These are phyloP conservation scores for Pachliopta kotzebuea DNA, from an alignment of 2,888 invertebrate species.

Conservation along the genomic window DNA sequence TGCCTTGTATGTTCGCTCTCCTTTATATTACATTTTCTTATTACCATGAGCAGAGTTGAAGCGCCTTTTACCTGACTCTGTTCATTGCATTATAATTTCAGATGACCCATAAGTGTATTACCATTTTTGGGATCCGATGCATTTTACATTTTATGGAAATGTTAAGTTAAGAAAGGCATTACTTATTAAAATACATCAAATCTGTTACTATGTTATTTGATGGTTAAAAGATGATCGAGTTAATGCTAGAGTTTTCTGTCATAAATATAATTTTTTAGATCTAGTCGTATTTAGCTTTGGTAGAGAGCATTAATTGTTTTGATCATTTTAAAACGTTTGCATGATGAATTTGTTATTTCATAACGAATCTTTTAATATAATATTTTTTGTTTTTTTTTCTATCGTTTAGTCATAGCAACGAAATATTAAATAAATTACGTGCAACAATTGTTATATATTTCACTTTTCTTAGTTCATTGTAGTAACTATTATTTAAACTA, in stretches of 20 bases:
- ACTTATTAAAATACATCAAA: not conserved
- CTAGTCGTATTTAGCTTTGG: too few species aligned
- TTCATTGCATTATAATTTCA: conserved; percentile 2
- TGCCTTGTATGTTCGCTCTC: not conserved
- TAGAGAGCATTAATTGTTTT: too few species aligned
- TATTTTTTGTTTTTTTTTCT: too few species aligned
- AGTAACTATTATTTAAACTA: not conserved
- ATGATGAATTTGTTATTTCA: too few species aligned
- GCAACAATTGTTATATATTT: too few species aligned
- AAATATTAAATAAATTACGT: too few species aligned
- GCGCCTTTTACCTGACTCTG: not conserved
- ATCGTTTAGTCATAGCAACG: too few species aligned
- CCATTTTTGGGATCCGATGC: not conserved
- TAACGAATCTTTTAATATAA: too few species aligned
- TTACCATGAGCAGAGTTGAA: too few species aligned
- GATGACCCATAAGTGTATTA: not conserved
- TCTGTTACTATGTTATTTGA: conserved; percentile 6
- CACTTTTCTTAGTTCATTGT: not conserved
- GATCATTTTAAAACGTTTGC: too few species aligned
- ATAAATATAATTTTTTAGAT: too few species aligned
- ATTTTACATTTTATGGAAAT: conserved; percentile 4
- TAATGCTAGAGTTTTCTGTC: not conserved
- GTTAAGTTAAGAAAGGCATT: not conserved
- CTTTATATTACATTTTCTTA: too few species aligned
- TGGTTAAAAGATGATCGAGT: not conserved